Conservation (phyloP, 2,888 invertebrate species). For the Anticlea derivata region DNA sequence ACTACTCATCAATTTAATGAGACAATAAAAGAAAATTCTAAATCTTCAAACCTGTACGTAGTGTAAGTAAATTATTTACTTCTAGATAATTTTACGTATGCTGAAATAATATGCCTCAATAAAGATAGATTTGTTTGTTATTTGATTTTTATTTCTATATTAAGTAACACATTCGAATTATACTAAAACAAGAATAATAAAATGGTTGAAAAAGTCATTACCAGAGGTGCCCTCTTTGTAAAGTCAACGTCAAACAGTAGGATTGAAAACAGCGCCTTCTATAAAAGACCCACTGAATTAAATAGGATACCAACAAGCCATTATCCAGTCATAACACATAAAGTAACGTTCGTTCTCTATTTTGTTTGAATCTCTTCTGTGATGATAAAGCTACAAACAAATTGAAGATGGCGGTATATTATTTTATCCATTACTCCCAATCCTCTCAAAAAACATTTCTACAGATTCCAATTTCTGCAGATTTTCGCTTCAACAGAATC, state of each 20-base stretch:
- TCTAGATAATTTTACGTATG: slow-evolving; percentile 58
- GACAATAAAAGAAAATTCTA: slow-evolving; percentile 29
- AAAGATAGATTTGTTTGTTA: slow-evolving; percentile 61
- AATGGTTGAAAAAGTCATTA: no score
- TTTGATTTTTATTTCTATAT: slow-evolving; percentile 39
- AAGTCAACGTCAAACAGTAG: not conserved
- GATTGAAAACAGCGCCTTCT: slow-evolving; percentile 7
- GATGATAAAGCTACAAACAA: no score
- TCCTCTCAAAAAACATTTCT: no score
- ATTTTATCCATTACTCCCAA: no score
- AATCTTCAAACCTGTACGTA: slow-evolving; percentile 19
- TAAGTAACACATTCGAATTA: no score
- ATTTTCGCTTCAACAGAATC: no score
- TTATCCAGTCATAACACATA: not conserved
- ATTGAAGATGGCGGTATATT: no score
- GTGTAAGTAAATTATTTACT: slow-evolving; percentile 45
- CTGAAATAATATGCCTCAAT: slow-evolving; percentile 69
- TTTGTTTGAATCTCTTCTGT: no score
- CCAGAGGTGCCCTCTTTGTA: not conserved
- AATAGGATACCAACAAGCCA: not conserved
- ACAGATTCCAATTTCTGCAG: no score
- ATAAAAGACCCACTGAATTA: not conserved
- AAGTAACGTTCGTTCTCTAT: no score
- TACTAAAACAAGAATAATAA: no score
- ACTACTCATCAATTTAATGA: not conserved